phyloP scores from a whole-genome alignment of 2,113 vertebrate species.

The Epinephelus moara region DNA sequence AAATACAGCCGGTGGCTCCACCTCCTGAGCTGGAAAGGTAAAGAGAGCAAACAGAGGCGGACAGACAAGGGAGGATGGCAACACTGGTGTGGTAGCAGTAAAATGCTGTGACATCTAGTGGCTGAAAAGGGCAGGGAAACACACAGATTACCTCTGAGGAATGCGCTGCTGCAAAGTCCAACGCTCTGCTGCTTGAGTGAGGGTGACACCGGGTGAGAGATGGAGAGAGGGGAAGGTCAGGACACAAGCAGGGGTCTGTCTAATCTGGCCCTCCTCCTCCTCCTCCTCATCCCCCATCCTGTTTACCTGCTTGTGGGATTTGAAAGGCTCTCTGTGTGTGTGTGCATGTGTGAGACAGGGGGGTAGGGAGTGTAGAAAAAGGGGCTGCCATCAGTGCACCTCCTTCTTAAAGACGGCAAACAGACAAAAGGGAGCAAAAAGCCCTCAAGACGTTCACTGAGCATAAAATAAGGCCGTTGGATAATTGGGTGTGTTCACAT shows the following conservation, averaged over 20 bases:
- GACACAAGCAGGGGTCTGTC: slow-evolving; percentile 78
- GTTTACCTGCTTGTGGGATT: slow-evolving; percentile 74
- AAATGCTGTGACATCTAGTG: slow-evolving; percentile 55
- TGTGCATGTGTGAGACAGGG: slow-evolving; percentile 36
- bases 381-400: slow-evolving; percentile 13
- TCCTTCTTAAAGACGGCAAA: slow-evolving; percentile 31
- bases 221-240: slow-evolving; percentile 45
- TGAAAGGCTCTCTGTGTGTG: slow-evolving; percentile 76
- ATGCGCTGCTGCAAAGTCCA: slow-evolving; percentile 17
- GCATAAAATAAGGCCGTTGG: slow-evolving; percentile 2
- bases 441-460: slow-evolving; percentile 2
- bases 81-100: neutral
- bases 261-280: slow-evolving; percentile 50
- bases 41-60: slow-evolving; percentile 18
- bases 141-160: slow-evolving; percentile 32
- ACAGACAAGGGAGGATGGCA: slow-evolving; percentile 18
- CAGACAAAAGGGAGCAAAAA: slow-evolving; percentile 35
- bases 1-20: slow-evolving; percentile 67
- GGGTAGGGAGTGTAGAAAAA: slow-evolving; percentile 42
- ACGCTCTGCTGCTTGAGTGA: neutral
- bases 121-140: slow-evolving; percentile 24
- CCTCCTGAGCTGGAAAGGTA: slow-evolving; percentile 54
- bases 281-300: slow-evolving; percentile 49
- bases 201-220: slow-evolving; percentile 29
- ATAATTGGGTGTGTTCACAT: slow-evolving; percentile 9